Evolutionary conservation across 2,113 vertebrate genomes (phyloP).

Genomic region (Brachyistius frenatus): DNA sequence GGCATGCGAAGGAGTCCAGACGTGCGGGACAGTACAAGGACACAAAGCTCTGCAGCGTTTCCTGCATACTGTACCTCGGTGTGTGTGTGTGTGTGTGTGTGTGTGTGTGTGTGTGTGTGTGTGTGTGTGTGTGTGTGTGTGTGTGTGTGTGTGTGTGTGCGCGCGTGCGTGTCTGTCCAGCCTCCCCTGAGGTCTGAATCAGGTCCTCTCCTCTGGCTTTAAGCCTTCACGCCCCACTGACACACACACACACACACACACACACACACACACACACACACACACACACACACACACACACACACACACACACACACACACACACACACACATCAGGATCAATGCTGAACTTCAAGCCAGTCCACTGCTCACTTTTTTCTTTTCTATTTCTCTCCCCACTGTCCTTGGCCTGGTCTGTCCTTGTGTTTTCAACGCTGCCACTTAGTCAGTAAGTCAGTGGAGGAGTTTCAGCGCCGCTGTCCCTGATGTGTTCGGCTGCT

Average conservation of each 20-base stretch:
- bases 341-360: constrained; percentile 37
- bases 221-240: constrained; percentile 48
- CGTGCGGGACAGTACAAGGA: neutral
- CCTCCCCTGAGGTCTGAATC: constrained; percentile 61
- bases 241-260: constrained; percentile 28
- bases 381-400: neutral
- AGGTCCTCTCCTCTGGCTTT: constrained; percentile 38
- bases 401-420: constrained; percentile 55
- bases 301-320: constrained; percentile 1
- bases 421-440: constrained; percentile 45
- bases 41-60: constrained; percentile 13
- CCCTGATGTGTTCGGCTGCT: constrained; percentile 41
- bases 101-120: constrained; percentile 9
- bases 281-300: neutral
- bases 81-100: constrained; percentile 9
- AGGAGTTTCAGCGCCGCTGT: neutral
- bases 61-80: constrained; percentile 53
- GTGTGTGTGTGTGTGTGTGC: constrained; percentile 13
- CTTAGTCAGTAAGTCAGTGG: constrained; percentile 51
- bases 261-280: constrained; percentile 28
- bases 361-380: constrained; percentile 12
- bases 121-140: constrained; percentile 13
- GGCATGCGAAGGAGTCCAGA: neutral
- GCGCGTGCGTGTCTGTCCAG: constrained; percentile 14
- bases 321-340: constrained; percentile 20